phyloP scores from a whole-genome alignment of 2,888 invertebrate genomes.

The Cephus pulcher region DNA sequence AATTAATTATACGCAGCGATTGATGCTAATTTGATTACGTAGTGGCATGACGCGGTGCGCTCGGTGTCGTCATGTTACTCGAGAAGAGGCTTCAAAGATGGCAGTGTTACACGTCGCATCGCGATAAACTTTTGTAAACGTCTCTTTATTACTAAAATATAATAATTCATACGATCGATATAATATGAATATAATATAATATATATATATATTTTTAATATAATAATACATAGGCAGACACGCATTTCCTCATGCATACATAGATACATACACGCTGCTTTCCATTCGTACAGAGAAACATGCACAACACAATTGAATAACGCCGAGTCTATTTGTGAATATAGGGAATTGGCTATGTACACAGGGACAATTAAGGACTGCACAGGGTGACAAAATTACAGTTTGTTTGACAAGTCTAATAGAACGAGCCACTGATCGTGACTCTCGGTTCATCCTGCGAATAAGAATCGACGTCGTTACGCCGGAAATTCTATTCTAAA shows the following conservation, averaged over 20 bases:
- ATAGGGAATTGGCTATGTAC: constrained; percentile 35
- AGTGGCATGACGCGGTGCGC: neutral
- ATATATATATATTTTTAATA: constrained; percentile 18
- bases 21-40: neutral
- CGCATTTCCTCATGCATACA: neutral
- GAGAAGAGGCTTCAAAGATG: neutral
- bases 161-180: constrained; percentile 21
- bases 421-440: neutral
- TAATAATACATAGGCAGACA: neutral
- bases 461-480: neutral
- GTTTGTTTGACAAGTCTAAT: neutral
- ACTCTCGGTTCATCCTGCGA: neutral
- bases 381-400: neutral
- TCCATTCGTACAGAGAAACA: neutral
- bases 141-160: constrained; percentile 35
- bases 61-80: neutral
- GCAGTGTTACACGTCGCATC: neutral
- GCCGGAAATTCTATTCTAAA: neutral
- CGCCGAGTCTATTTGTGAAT: neutral
- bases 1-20: neutral
- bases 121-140: constrained; percentile 16
- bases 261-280: constrained; percentile 14
- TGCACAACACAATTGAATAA: neutral
- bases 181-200: constrained; percentile 20
- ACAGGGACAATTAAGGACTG: constrained; percentile 11